A percentile compares a stretch with the other conserved stretches of the same genome.
phyloP scores from a whole-genome alignment of 2,113 vertebrate genomes.

The Maccullochella peelii region DNA sequence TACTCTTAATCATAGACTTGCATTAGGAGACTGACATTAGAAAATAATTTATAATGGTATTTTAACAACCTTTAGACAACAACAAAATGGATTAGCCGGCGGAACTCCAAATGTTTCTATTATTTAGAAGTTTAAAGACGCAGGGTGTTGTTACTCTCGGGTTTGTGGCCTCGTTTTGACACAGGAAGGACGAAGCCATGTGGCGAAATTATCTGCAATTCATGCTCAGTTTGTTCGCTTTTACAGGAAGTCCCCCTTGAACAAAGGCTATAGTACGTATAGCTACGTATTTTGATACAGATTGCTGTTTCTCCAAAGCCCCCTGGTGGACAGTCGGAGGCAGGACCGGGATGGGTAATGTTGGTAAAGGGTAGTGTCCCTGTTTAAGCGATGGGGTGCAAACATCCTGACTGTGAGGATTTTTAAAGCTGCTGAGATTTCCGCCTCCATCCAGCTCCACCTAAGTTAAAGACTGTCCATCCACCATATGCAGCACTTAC shows the following conservation, averaged over 20 bases:
- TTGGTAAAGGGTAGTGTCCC: background rate
- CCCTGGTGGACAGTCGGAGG: conserved; percentile 59
- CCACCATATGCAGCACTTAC: background rate
- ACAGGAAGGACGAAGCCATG: background rate
- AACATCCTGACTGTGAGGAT: background rate
- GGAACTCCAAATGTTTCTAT: background rate
- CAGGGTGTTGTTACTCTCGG: background rate
- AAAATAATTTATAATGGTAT: too few relatives aligned
- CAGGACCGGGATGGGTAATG: background rate
- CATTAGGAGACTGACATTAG: background rate
- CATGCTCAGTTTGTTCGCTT: fast-evolving
- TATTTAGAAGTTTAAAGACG: background rate
- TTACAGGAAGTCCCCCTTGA: background rate
- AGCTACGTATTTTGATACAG: background rate
- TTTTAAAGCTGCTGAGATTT: background rate
- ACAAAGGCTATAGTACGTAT: fast-evolving
- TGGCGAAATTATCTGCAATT: background rate
- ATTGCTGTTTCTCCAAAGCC: conserved; percentile 25
- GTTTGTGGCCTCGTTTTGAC: background rate
- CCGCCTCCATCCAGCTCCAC: background rate
- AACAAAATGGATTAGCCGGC: background rate
- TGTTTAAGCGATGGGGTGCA: background rate
- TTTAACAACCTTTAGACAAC: background rate
- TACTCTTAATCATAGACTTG: background rate
- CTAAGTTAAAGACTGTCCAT: background rate